A percentile compares a stretch with the other conserved stretches of the same genome.
These are phyloP conservation scores for Misgurnus mizolepis DNA, from an alignment of 2,113 vertebrate species.

Conservation along the genomic window DNA sequence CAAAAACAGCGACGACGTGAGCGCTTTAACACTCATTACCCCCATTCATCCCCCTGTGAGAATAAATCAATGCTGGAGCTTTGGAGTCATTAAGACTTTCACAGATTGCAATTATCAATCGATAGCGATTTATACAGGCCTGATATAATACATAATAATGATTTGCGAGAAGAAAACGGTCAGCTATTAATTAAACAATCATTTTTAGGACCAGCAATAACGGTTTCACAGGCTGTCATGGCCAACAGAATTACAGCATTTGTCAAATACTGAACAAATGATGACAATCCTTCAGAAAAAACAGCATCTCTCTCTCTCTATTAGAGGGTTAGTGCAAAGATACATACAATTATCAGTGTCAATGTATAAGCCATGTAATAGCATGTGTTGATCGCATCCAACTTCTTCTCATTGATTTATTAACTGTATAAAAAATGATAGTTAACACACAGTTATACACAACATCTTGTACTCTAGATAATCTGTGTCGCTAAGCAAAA, in stretches of 20 bases:
- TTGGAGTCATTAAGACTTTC: slow-evolving; percentile 20
- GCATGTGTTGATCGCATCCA: no score
- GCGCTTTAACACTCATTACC: no score
- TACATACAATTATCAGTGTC: neutral
- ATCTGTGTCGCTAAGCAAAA: neutral
- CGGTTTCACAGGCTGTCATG: neutral
- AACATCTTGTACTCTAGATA: neutral
- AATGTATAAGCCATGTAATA: no score
- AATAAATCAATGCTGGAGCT: neutral
- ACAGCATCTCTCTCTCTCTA: neutral
- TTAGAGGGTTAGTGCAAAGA: neutral
- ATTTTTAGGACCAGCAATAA: neutral
- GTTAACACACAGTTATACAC: neutral
- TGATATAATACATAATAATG: neutral
- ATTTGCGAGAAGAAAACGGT: neutral
- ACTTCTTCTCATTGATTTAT: neutral
- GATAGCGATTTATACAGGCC: neutral
- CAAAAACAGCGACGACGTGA: neutral
- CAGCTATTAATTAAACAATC: neutral
- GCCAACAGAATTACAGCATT: neutral
- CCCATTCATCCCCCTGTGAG: no score
- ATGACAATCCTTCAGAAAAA: slow-evolving; percentile 4
- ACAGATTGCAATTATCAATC: slow-evolving; percentile 29
- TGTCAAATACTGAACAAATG: neutral
- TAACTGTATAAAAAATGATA: neutral